Percentiles rank a stretch among this genome's conserved stretches.
Evolutionary conservation across 2,888 invertebrate species (phyloP).

Genomic region (Habroteleia sp.): DNA sequence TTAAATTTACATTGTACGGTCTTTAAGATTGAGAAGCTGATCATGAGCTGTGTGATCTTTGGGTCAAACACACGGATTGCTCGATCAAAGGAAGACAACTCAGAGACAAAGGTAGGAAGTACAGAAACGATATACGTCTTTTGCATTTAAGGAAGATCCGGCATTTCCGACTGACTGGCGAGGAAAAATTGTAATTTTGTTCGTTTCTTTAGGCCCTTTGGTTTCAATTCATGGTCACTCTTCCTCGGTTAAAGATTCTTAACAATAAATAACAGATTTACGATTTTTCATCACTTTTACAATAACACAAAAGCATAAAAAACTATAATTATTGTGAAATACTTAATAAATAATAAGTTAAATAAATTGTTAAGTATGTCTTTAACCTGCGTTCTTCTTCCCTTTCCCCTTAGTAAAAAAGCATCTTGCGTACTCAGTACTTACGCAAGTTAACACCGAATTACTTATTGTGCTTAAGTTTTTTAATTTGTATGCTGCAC

Average conservation of each 20-base stretch:
- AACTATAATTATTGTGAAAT: too few relatives aligned
- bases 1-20: constrained; percentile 31
- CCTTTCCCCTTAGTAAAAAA: constrained; percentile 28
- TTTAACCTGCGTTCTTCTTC: constrained; percentile 4
- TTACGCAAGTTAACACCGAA: constrained; percentile 43
- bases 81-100: constrained; percentile 54
- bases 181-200: constrained; percentile 45
- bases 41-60: constrained; percentile 18
- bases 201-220: constrained; percentile 43
- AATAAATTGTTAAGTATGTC: too few relatives aligned
- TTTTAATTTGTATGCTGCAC: constrained; percentile 34
- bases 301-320: too few relatives aligned
- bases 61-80: not conserved
- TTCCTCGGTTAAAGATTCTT: constrained; percentile 20
- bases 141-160: constrained; percentile 46
- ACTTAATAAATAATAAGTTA: too few relatives aligned
- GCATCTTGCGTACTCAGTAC: constrained; percentile 40
- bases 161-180: constrained; percentile 21
- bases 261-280: not conserved
- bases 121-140: constrained; percentile 43
- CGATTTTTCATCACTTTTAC: too few relatives aligned
- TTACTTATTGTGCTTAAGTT: constrained; percentile 59
- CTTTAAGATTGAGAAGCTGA: constrained; percentile 25
- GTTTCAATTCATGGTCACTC: constrained; percentile 18
- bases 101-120: constrained; percentile 41